Conservation (phyloP, 2,888 invertebrate genomes). For the Perizoma flavofasciatum region DNA sequence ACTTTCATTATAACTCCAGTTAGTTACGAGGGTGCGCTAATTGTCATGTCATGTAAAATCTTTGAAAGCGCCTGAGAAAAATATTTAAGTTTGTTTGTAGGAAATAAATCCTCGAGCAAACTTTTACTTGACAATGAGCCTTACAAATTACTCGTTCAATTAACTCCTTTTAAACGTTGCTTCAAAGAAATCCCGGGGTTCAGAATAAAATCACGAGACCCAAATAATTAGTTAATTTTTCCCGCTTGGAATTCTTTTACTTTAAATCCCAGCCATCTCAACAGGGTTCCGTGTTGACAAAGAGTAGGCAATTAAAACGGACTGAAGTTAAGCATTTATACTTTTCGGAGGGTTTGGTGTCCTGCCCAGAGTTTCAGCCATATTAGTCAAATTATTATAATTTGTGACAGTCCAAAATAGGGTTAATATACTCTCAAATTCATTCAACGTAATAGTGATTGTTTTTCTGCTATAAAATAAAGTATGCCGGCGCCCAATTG, state of each 20-base stretch:
- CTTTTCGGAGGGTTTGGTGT: too few species aligned
- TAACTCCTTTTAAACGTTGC: slow-evolving; percentile 43
- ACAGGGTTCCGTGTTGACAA: slow-evolving; percentile 14
- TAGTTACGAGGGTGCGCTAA: too few species aligned
- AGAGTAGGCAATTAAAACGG: too few species aligned
- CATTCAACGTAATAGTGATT: background rate
- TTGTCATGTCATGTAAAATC: too few species aligned
- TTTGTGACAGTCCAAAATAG: too few species aligned
- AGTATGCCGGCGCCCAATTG: background rate
- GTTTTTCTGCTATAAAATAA: background rate
- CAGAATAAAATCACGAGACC: slow-evolving; percentile 34
- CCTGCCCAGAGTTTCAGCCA: too few species aligned
- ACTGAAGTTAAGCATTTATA: too few species aligned
- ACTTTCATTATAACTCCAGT: too few species aligned
- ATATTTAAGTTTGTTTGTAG: background rate
- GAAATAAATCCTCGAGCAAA: slow-evolving; percentile 20
- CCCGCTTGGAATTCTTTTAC: slow-evolving; percentile 19
- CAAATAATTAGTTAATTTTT: slow-evolving; percentile 43
- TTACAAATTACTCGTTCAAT: slow-evolving; percentile 46
- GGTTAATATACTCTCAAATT: background rate
- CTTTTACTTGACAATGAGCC: slow-evolving; percentile 32
- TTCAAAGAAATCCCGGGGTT: slow-evolving; percentile 29
- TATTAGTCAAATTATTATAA: too few species aligned
- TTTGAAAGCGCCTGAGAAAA: background rate
- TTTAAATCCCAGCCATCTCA: slow-evolving; percentile 2